These are phyloP conservation scores for Oscarella lobularis DNA, from an alignment of 37 sponge, comb jelly and placozoan genomes.

Conservation along the genomic window DNA sequence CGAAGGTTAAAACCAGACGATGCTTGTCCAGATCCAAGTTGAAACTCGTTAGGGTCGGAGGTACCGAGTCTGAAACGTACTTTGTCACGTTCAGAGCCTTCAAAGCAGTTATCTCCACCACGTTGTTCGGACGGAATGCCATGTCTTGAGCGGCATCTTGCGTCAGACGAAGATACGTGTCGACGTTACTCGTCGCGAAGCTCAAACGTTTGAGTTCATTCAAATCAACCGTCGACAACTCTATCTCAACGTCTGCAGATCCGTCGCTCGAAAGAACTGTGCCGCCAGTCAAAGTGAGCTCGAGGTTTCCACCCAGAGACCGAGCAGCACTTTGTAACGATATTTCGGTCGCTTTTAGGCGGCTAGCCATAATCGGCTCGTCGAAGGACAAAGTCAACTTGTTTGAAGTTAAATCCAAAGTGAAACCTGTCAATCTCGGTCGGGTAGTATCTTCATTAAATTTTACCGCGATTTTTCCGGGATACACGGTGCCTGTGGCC, in stretches of 20 bases:
- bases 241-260: conserved; percentile 9
- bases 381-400: conserved; percentile 57
- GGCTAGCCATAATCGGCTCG: conserved; percentile 39
- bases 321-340: conserved; percentile 35
- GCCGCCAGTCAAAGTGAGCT: not conserved
- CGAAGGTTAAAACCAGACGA: conserved; percentile 36
- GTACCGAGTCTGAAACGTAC: conserved; percentile 37
- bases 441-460: conserved; percentile 35
- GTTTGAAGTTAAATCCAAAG: conserved; percentile 60
- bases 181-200: conserved; percentile 3
- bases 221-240: conserved; percentile 21
- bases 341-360: conserved; percentile 37
- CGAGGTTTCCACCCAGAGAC: not conserved
- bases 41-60: conserved; percentile 31
- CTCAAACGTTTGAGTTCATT: conserved; percentile 55
- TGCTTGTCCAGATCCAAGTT: conserved; percentile 51
- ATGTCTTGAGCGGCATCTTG: conserved; percentile 27
- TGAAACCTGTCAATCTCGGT: conserved; percentile 39
- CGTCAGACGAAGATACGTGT: not conserved
- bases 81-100: conserved; percentile 20
- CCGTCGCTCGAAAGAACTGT: not conserved
- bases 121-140: conserved; percentile 57
- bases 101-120: conserved; percentile 20
- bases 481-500: conserved; percentile 9
- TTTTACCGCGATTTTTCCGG: conserved; percentile 35